Evolutionary conservation across 1,140 invertebrate genomes (phyloP), one percentile per base, ranked within the genome.

Genomic region (Venustaconcha ellipsiformis): DNA sequence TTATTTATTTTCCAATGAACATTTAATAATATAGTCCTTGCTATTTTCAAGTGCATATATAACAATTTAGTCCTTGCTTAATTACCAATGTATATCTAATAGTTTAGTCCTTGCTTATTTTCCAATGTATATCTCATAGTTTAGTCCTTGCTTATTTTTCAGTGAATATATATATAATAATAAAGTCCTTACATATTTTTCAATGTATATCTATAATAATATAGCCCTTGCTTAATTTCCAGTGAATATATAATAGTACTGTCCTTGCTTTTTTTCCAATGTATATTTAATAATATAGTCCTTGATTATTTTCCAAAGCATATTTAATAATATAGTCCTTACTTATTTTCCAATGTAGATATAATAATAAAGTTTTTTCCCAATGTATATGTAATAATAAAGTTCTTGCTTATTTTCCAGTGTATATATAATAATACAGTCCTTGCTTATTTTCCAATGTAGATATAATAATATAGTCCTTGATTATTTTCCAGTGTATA

Each of bases 401-500:
- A 30, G 26, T 30, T 2, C 26, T 30, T 30, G 26, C 26, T 30
- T 30, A 30, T 30, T 30, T 30, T 3, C 26, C 26, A 26, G 2
- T 23, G 23, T 23, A 23, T 0, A 30, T 30, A 2, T 30, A 30
- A 30, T 30, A 30, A 4, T 30, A 3, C 2, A 30, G 26, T 30
- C 26, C 82, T 78, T 79, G 92, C 92, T 91, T 91, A 84, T 93
- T 93, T 86, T 93, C 55, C 55, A 93, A 30, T 30, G 26, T 30
- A 30, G 2, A 30, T 30, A 3, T 30, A 30, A 30, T 30, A 30
- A 30, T 30, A 30, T 30, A 30, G 26, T 30, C 26, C 82, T 78
- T 79, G 92, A 92, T 91, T 91, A 84, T 93, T 93, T 86, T 93
- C 92, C 55, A 93, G 86, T 30, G 2, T 23, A 23, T 30, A 30